Percentiles rank a stretch among this genome's conserved stretches.
These are phyloP conservation scores for Drosophila sulfurigaster DNA, from an alignment of 1,140 invertebrate genomes.

Conservation along the genomic window DNA sequence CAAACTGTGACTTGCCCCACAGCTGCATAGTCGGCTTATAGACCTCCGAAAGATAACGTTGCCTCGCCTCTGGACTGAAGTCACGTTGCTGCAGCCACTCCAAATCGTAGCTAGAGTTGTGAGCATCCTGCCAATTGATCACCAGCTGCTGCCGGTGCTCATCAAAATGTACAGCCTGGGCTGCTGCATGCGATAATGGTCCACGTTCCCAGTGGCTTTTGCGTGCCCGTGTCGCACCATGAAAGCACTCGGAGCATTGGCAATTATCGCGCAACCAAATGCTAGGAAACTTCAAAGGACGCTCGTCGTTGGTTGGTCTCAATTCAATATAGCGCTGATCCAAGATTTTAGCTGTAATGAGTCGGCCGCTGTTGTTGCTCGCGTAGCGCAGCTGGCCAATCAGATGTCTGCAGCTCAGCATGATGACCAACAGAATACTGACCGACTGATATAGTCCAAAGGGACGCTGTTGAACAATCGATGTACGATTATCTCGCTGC, in stretches of 20 bases:
- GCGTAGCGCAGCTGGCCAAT: conserved; percentile 58
- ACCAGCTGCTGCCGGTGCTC: conserved; percentile 67
- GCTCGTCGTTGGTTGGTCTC: conserved; percentile 5
- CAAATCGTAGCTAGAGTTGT: conserved; percentile 85
- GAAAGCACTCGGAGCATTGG: conserved; percentile 88
- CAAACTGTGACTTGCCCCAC: conserved; percentile 87
- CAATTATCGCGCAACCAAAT: conserved; percentile 91
- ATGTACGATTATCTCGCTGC: conserved; percentile 20
- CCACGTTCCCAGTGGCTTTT: conserved; percentile 77
- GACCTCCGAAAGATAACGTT: conserved; percentile 85
- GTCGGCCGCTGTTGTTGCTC: conserved; percentile 2
- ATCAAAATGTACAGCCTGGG: conserved; percentile 42
- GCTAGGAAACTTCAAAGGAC: conserved; percentile 86
- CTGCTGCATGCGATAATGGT: conserved; percentile 21
- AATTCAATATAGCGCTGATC: conserved; percentile 56
- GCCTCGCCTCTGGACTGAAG: conserved; percentile 86
- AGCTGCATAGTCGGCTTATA: conserved; percentile 86
- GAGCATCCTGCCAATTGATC: conserved; percentile 88
- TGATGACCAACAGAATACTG: conserved; percentile 49
- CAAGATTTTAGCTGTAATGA: conserved; percentile 30
- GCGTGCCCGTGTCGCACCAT: conserved; percentile 87
- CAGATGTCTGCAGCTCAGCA: conserved; percentile 67
- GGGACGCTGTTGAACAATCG: conserved; percentile 14
- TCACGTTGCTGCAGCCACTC: conserved; percentile 87
- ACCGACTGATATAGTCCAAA: neutral